Evolutionary conservation across 2,797 vertebrate genomes (phyloP).

Genomic region (Natrix natrix): DNA sequence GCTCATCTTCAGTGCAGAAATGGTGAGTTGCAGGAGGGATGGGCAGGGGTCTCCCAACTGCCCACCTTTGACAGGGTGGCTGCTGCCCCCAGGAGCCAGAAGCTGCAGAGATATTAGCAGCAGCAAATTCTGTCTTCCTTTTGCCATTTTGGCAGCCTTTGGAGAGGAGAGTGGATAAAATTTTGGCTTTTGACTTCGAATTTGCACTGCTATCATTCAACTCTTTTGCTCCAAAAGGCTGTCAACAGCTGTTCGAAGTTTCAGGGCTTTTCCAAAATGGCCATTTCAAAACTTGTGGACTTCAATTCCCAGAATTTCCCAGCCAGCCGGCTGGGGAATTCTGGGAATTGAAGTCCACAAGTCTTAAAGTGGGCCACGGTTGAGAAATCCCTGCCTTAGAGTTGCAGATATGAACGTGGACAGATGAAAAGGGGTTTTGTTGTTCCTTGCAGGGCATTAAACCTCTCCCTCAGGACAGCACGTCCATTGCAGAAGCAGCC

Average conservation of each 20-base stretch:
- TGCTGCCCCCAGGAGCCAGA: background rate
- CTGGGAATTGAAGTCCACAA: background rate
- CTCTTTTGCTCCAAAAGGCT: background rate
- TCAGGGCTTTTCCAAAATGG: background rate
- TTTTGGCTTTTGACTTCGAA: background rate
- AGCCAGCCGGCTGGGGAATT: too few species aligned
- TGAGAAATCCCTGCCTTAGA: background rate
- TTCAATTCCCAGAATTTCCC: background rate
- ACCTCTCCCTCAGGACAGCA: background rate
- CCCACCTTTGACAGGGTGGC: background rate
- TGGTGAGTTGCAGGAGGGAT: background rate
- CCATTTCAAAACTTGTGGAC: background rate
- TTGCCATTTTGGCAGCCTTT: background rate
- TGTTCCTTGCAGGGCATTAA: background rate
- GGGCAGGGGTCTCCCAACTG: too few species aligned
- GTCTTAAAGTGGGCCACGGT: background rate
- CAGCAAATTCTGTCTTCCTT: background rate
- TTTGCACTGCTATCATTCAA: background rate
- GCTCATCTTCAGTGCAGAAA: background rate
- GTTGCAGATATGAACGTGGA: background rate
- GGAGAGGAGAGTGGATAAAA: background rate
- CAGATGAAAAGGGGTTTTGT: background rate
- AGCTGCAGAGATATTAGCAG: background rate
- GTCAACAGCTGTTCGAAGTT: fast-evolving
- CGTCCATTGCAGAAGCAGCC: background rate